Evolutionary conservation across 2,888 invertebrate genomes (phyloP), one percentile per base, ranked within the genome.

Genomic region (Sphinx pinastri): DNA sequence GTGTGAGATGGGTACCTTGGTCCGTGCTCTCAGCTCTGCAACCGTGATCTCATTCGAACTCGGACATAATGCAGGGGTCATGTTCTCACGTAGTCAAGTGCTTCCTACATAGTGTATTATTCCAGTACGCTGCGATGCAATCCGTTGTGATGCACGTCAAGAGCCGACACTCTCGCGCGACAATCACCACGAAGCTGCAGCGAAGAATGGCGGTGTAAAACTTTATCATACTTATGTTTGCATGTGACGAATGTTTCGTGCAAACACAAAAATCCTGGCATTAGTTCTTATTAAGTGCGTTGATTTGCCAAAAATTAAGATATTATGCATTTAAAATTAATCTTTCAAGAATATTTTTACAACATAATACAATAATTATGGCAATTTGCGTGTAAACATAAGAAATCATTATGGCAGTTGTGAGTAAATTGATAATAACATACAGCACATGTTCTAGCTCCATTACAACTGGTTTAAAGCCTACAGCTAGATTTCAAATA

Each of bases 81-180:
- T 63, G 63, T 63, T 63, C 63, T 63, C 63, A 63, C 63, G 63
- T 63, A 63, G 49, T 63, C 63, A 63, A 49, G 63, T 63, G 63
- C 49, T 63, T 63, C 63, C 63, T 63, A 63, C 63, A 63, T 63
- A 49, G 49, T 63, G 19, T 49, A 63, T 63, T 63, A 63, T 63
- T 63, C 63, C 19, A 47, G 49, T 63, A 47, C 16, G 47, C 19
- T 16, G 63, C 63, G 19, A 19, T 63, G 63, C 63, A 63, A 47
- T 58, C 63, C 63, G 49, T 49, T 63, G 63, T 63, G 63, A 63
- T 63, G 63, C 63, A 63, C 63, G 63, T 63, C 63, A 63, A 63
- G 47, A 49, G 60, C 12, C 63, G 49, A 49, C 60, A 60, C 60
- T 60, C 55, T 55, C 19, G 10, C 16, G 16, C 45, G 60, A 60